These are phyloP conservation scores for Chelmon rostratus DNA, from an alignment of 2,797 vertebrate species.

Conservation along the genomic window DNA sequence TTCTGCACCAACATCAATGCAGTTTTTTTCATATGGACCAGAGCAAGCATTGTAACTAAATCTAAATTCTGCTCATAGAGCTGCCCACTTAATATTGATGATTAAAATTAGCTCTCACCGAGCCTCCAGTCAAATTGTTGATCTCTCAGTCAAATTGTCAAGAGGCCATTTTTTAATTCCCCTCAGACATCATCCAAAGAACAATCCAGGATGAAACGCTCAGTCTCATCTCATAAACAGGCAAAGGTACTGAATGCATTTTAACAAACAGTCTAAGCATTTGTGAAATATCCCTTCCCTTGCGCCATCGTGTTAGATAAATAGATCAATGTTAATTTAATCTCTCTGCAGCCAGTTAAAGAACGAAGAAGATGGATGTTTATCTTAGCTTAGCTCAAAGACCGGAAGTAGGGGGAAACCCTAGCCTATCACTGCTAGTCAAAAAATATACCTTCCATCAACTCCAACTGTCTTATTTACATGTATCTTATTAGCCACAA, in stretches of 20 bases:
- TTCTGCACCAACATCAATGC: neutral
- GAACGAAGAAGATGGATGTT: neutral
- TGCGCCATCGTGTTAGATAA: neutral
- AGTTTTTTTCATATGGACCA: neutral
- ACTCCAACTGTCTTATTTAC: neutral
- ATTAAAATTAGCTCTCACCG: neutral
- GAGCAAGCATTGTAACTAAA: slow-evolving; percentile 2
- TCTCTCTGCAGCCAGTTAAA: slow-evolving; percentile 1
- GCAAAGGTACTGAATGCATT: neutral
- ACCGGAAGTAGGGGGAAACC: slow-evolving; percentile 7
- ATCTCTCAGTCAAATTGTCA: slow-evolving; percentile 9
- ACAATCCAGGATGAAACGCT: neutral
- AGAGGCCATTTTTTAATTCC: slow-evolving; percentile 19
- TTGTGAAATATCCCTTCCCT: neutral
- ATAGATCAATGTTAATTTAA: neutral
- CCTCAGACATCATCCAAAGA: neutral
- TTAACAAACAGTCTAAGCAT: neutral
- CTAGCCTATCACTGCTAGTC: neutral
- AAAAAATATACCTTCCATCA: neutral
- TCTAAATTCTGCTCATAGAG: too few species aligned
- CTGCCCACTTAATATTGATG: neutral
- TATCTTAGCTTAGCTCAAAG: slow-evolving; percentile 12
- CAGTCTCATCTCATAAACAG: neutral
- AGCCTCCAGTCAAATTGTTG: neutral
- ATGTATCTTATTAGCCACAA: neutral